phyloP scores from a whole-genome alignment of 2,797 vertebrate species.

The Echeneis naucrates region DNA sequence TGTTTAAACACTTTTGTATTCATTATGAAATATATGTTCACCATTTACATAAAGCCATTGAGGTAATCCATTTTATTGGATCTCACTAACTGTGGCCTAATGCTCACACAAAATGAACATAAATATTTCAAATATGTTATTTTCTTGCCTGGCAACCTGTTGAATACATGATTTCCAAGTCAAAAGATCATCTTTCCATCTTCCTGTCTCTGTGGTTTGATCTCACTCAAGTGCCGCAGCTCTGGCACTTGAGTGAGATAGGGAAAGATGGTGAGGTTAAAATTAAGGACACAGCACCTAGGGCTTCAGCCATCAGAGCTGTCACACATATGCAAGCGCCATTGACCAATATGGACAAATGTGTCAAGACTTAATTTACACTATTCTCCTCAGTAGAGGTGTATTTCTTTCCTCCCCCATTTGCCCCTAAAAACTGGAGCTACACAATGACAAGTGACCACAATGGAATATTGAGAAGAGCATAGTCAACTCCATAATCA shows the following conservation, averaged over 20 bases:
- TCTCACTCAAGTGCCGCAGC: slow-evolving; percentile 35
- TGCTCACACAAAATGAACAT: background rate
- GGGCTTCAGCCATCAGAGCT: slow-evolving; percentile 46
- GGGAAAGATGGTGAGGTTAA: slow-evolving; percentile 38
- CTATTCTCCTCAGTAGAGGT: slow-evolving; percentile 33
- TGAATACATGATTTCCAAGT: slow-evolving; percentile 47
- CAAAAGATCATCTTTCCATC: slow-evolving; percentile 31
- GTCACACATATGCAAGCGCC: slow-evolving; percentile 49
- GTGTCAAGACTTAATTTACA: slow-evolving; percentile 58
- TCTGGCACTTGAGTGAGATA: slow-evolving; percentile 39
- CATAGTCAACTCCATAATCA: slow-evolving; percentile 48
- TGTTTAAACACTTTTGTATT: background rate
- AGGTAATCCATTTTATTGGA: background rate
- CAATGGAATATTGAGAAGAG: slow-evolving; percentile 37
- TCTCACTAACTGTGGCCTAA: background rate
- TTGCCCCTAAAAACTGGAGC: slow-evolving; percentile 25
- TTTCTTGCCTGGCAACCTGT: slow-evolving; percentile 51
- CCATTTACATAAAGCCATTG: background rate
- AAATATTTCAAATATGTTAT: slow-evolving; percentile 8
- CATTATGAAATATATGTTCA: background rate
- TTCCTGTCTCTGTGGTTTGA: slow-evolving; percentile 27
- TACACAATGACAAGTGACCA: slow-evolving; percentile 58
- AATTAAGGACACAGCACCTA: slow-evolving; percentile 49
- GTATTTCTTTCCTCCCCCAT: slow-evolving; percentile 28
- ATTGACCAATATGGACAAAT: slow-evolving; percentile 46